Evolutionary conservation across 1,140 invertebrate species (phyloP), one percentile per base, ranked within the genome.

Genomic region (Medauroidea extradentata): DNA sequence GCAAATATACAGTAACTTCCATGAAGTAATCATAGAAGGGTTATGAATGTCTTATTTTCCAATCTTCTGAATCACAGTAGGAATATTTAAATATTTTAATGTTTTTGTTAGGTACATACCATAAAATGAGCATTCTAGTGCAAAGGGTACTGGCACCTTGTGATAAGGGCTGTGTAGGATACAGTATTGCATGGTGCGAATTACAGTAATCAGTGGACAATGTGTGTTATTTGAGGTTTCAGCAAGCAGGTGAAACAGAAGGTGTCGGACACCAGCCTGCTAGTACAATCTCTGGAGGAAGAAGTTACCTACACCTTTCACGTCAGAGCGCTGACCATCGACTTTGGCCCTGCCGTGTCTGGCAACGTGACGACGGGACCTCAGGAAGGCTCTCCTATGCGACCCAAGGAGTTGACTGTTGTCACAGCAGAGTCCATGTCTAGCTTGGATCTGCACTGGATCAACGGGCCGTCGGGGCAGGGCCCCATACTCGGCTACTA

Each of bases 191-290:
- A n/a, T n/a, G n/a, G n/a, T n/a, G n/a, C n/a, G n/a, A n/a, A n/a
- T n/a, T n/a, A n/a, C n/a, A n/a, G n/a, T n/a, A n/a, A n/a, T n/a
- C n/a, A n/a, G n/a, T n/a, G n/a, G n/a, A n/a, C n/a, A n/a, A n/a
- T n/a, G n/a, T n/a, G n/a, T n/a, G n/a, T n/a, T n/a, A n/a, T n/a
- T n/a, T n/a, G n/a, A 90, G 89, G 84, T 65, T 90, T 89, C 73
- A 91, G 89, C 71, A 96, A 96, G 73, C 93, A 96, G 78, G 93
- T 97, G 0, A 94, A 94, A 69, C 92, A 96, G 72, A 94, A 93
- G 75, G 90, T 97, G 2, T 86, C 85, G 0, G 86, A 85, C 50
- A 91, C 85, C 3, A 88, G 81, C 63, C 76, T 96, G 0, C 79
- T 89, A 7, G 87, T 96, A 9, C 88, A 88, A 68, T 88, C 89